Evolutionary conservation across 2,888 invertebrate species (phyloP).

Genomic region (Agrotis ipsilon): DNA sequence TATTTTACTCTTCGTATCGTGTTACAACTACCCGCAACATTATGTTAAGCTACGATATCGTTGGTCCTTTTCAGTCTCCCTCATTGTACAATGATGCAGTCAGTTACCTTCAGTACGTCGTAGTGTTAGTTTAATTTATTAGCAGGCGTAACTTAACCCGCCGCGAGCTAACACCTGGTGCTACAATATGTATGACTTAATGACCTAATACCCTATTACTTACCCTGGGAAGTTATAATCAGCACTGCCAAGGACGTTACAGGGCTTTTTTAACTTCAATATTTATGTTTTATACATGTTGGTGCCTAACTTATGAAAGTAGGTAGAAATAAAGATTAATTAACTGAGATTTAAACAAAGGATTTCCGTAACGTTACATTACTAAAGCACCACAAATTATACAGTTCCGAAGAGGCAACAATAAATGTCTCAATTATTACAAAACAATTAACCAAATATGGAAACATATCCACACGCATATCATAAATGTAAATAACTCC

Average conservation of each 20-base stretch:
- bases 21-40: no score
- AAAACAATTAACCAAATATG: constrained; percentile 23
- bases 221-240: constrained; percentile 42
- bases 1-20: no score
- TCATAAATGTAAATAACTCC: constrained; percentile 12
- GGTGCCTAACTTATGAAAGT: not conserved
- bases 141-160: not conserved
- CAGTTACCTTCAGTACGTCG: not conserved
- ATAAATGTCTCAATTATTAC: not conserved
- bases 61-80: not conserved
- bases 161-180: constrained; percentile 31
- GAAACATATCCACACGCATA: not conserved
- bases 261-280: constrained; percentile 7
- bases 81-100: constrained; percentile 15
- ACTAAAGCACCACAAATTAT: not conserved
- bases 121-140: constrained; percentile 13
- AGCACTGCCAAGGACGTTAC: constrained; percentile 40
- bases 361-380: not conserved
- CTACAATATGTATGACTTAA: constrained; percentile 42
- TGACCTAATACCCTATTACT: constrained; percentile 46
- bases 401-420: not conserved
- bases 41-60: no score
- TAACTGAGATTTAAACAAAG: constrained; percentile 5
- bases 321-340: not conserved
- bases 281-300: constrained; percentile 13